Conservation (phyloP, 2,888 invertebrate genomes). For the Chorisops tibialis region DNA sequence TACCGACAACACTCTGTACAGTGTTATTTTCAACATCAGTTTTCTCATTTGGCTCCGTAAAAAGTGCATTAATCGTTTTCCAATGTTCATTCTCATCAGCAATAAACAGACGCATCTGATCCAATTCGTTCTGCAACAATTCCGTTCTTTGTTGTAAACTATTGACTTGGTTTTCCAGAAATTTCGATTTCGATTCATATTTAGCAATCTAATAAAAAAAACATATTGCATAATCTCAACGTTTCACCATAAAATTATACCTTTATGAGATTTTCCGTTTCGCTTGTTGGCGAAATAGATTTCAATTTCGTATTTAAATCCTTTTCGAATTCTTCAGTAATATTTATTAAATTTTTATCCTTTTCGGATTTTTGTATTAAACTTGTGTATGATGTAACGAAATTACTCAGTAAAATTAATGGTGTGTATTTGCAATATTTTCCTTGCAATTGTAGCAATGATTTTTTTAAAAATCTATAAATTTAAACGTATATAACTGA, state of each 20-base stretch:
- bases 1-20: background rate
- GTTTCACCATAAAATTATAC: constrained; percentile 22
- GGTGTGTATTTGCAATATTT: constrained; percentile 52
- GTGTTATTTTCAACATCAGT: background rate
- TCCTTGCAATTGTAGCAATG: constrained; percentile 42
- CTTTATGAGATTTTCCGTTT: constrained; percentile 40
- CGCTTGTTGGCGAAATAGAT: constrained; percentile 29
- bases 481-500: background rate
- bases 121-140: constrained; percentile 42
- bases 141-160: constrained; percentile 38
- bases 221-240: background rate
- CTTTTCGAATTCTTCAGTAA: constrained; percentile 28
- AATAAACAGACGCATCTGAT: constrained; percentile 41
- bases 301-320: constrained; percentile 35
- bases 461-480: constrained; percentile 45
- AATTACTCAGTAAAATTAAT: constrained; percentile 48
- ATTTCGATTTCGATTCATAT: constrained; percentile 45
- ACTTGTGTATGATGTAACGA: constrained; percentile 44
- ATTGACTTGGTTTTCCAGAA: constrained; percentile 44
- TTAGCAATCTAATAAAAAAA: constrained; percentile 42
- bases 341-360: constrained; percentile 6
- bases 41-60: constrained; percentile 31
- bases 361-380: constrained; percentile 36
- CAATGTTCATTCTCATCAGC: constrained; percentile 47
- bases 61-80: constrained; percentile 48